These are phyloP conservation scores for Bacillus rossius DNA, from an alignment of 1,140 invertebrate species.

Conservation along the genomic window DNA sequence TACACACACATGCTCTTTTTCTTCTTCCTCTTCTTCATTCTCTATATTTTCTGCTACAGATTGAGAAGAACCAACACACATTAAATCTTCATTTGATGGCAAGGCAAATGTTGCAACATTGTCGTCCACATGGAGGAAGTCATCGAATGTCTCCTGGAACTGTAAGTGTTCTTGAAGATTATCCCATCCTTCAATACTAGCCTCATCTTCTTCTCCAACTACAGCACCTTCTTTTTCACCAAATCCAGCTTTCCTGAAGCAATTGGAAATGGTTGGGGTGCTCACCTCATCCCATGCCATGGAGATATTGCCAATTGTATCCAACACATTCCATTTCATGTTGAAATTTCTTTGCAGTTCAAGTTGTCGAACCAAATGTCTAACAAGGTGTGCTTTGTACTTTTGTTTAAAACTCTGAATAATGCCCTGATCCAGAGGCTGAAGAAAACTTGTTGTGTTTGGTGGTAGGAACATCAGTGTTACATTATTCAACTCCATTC, in stretches of 20 bases:
- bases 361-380: conserved; percentile 23
- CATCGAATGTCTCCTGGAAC: conserved; percentile 11
- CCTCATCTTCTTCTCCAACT: conserved; percentile 20
- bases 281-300: conserved; percentile 25
- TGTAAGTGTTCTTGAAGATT: conserved; percentile 8
- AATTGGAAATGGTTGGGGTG: conserved; percentile 18
- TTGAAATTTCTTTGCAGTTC: conserved; percentile 7
- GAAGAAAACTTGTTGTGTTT: conserved; percentile 10
- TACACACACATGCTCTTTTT: too few relatives aligned
- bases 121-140: conserved; percentile 18
- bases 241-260: conserved; percentile 24
- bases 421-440: conserved; percentile 9
- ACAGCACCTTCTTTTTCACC: conserved; percentile 10
- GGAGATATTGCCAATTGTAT: conserved; percentile 26
- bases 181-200: conserved; percentile 23
- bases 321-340: conserved; percentile 15
- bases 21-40: too few relatives aligned
- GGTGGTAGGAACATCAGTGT: conserved; percentile 7
- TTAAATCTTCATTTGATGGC: too few relatives aligned
- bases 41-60: too few relatives aligned
- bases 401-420: not conserved
- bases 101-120: conserved; percentile 11
- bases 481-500: conserved; percentile 7
- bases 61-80: too few relatives aligned
- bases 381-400: conserved; percentile 6